Evolutionary conservation across 2,888 invertebrate species (phyloP).

Genomic region (Steinernema hermaphroditum): DNA sequence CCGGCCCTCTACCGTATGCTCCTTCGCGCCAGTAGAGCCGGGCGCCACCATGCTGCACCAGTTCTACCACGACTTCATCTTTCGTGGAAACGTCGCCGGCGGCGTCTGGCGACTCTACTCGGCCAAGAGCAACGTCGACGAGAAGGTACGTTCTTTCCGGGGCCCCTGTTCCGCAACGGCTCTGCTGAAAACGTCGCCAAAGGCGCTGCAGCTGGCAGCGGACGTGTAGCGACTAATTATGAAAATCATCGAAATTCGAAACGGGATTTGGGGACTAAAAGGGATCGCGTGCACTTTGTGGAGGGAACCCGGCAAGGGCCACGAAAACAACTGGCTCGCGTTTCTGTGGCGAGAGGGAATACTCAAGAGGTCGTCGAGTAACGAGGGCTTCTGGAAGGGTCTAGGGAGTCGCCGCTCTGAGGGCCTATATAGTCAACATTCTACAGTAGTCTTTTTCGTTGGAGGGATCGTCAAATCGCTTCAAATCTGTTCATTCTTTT

Average conservation of each 20-base stretch:
- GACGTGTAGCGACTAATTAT: constrained; percentile 16
- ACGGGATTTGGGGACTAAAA: constrained; percentile 6
- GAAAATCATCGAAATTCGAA: constrained; percentile 26
- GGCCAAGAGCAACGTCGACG: constrained; percentile 51
- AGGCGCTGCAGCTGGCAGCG: background rate
- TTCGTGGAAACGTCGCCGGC: constrained; percentile 34
- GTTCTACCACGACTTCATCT: constrained; percentile 28
- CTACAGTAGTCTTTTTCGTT: no score
- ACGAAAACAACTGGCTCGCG: constrained; percentile 13
- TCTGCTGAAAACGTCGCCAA: background rate
- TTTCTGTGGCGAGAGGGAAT: background rate
- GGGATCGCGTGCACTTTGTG: constrained; percentile 10
- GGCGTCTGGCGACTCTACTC: constrained; percentile 56
- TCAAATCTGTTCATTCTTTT: background rate
- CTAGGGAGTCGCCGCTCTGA: no score
- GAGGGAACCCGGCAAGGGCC: background rate
- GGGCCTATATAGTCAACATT: no score
- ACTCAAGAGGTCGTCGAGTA: background rate
- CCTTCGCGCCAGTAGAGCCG: constrained; percentile 21
- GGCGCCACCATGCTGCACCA: constrained; percentile 24
- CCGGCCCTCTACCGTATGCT: constrained; percentile 28
- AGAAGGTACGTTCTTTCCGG: constrained; percentile 42
- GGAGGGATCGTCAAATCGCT: no score
- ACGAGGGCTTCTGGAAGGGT: no score
- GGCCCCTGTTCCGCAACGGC: background rate